Evolutionary conservation across 2,113 vertebrate genomes (phyloP).

Genomic region (Chloebia gouldiae): DNA sequence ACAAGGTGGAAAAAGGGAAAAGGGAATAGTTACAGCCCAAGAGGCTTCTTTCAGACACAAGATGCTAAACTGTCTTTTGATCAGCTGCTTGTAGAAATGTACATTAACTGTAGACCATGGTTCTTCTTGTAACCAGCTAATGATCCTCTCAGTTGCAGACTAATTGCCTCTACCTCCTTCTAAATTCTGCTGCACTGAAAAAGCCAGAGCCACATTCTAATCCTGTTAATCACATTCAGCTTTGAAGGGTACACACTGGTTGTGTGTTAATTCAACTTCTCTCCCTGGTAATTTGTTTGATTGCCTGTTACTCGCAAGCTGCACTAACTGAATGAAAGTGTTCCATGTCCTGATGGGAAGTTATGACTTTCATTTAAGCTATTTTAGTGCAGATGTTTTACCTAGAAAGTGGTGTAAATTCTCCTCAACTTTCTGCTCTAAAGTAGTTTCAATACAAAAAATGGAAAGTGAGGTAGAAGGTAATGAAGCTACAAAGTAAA

Average conservation of each 20-base stretch:
- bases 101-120: conserved; percentile 14
- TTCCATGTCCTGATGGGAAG: background rate
- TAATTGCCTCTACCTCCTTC: conserved; percentile 37
- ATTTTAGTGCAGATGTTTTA: conserved; percentile 9
- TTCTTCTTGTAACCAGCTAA: conserved; percentile 48
- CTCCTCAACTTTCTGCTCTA: background rate
- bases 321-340: conserved; percentile 23
- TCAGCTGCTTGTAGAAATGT: conserved; percentile 41
- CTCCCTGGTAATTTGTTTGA: conserved; percentile 32
- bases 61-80: conserved; percentile 57
- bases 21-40: background rate
- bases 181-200: conserved; percentile 34
- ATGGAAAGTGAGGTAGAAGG: background rate
- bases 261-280: conserved; percentile 40
- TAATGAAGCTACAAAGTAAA: background rate
- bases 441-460: background rate
- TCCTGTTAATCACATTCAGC: conserved; percentile 52
- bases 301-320: conserved; percentile 6
- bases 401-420: background rate
- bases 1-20: background rate
- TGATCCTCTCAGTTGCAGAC: conserved; percentile 39
- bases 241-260: conserved; percentile 31
- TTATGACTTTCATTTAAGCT: background rate
- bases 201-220: conserved; percentile 27
- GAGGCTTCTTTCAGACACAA: background rate